A percentile compares a stretch with the other conserved stretches of the same genome.
Evolutionary conservation across 2,797 vertebrate species (phyloP).

Genomic region (Meriones psammophilus): DNA sequence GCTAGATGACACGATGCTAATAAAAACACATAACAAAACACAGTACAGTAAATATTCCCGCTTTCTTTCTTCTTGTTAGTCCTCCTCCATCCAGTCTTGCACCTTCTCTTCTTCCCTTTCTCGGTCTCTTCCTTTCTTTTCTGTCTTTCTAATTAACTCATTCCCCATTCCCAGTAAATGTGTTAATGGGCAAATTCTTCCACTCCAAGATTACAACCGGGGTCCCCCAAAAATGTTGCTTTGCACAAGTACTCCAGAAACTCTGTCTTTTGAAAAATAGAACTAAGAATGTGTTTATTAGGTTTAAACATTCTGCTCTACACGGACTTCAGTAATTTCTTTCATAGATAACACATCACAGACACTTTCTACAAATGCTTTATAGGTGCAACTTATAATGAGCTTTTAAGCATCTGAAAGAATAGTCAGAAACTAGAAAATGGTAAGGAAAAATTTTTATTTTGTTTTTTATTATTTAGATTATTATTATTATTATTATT

Average conservation of each 20-base stretch:
- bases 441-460: no score
- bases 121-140: background rate
- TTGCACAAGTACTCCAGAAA: background rate
- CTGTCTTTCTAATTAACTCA: background rate
- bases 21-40: background rate
- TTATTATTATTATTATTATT: no score
- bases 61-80: background rate
- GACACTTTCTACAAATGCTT: background rate
- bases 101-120: background rate
- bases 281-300: conserved; percentile 8
- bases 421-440: background rate
- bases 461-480: no score
- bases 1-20: background rate
- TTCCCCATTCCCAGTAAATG: background rate
- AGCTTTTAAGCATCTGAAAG: background rate
- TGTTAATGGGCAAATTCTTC: background rate
- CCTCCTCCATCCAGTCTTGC: background rate
- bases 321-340: background rate
- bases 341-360: background rate
- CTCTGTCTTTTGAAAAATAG: conserved; percentile 2
- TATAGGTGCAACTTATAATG: background rate
- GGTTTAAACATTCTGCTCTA: background rate
- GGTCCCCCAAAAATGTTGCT: background rate
- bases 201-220: background rate
- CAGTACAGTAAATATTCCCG: background rate